Evolutionary conservation across 2,888 invertebrate species (phyloP).

Genomic region (Nymphalis c-album): DNA sequence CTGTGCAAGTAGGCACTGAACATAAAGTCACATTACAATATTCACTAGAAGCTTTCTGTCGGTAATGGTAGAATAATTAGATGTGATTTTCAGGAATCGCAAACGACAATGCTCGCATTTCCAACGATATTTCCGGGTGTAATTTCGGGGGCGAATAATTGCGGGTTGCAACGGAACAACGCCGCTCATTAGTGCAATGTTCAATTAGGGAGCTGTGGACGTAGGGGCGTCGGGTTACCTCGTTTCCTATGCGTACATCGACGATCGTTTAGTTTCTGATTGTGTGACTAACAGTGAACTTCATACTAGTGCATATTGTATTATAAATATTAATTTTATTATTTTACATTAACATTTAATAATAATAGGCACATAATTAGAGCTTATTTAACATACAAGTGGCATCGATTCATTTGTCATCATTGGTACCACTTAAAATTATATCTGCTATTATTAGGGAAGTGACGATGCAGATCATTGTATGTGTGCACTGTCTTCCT

Average conservation of each 20-base stretch:
- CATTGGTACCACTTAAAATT: too few species aligned
- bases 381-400: too few species aligned
- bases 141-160: conserved; percentile 74
- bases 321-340: background rate
- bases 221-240: conserved; percentile 42
- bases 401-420: too few species aligned
- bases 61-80: conserved; percentile 37
- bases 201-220: conserved; percentile 73
- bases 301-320: conserved; percentile 4
- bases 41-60: conserved; percentile 18
- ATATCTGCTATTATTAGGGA: too few species aligned
- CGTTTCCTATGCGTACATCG: conserved; percentile 15
- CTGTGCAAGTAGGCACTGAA: too few species aligned
- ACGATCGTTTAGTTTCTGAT: conserved; percentile 14
- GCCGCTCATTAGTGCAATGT: conserved; percentile 78
- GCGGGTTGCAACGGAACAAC: conserved; percentile 75
- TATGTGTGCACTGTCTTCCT: too few species aligned
- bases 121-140: conserved; percentile 64
- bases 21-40: background rate
- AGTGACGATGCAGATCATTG: too few species aligned
- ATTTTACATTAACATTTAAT: too few species aligned
- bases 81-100: conserved; percentile 45
- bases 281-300: conserved; percentile 3
- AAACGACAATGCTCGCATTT: conserved; percentile 59
- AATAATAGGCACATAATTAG: too few species aligned